Evolutionary conservation across 2,113 vertebrate genomes (phyloP).

Genomic region (Ophiodon elongatus): DNA sequence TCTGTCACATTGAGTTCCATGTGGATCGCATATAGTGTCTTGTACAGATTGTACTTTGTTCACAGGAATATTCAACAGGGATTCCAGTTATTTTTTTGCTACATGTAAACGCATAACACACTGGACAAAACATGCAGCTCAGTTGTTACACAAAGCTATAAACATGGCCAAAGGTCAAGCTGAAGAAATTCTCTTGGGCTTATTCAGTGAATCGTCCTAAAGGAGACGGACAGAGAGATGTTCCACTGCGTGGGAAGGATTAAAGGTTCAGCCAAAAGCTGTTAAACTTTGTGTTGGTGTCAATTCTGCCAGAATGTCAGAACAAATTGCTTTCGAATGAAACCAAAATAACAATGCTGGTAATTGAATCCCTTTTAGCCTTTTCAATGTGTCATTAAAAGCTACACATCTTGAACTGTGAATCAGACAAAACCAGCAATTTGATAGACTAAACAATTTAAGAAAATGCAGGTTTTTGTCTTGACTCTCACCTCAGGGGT

Average conservation of each 20-base stretch:
- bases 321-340: background rate
- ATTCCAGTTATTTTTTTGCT: constrained; percentile 29
- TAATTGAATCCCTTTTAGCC: background rate
- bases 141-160: constrained; percentile 11
- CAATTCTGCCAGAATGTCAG: background rate
- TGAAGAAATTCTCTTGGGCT: background rate
- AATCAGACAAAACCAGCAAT: background rate
- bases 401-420: background rate
- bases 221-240: background rate
- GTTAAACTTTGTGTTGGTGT: background rate
- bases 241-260: background rate
- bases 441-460: background rate
- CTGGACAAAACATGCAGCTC: constrained; percentile 19
- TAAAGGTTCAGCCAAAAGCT: background rate
- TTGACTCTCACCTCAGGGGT: background rate
- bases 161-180: constrained; percentile 38
- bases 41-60: constrained; percentile 48
- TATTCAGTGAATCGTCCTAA: background rate
- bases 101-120: constrained; percentile 30
- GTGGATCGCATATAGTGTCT: constrained; percentile 11
- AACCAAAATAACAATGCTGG: background rate
- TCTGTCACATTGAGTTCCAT: background rate
- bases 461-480: too few species aligned
- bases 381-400: background rate
- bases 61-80: constrained; percentile 23